These are phyloP conservation scores for Melanerpes formicivorus DNA, from an alignment of 2,113 vertebrate genomes.

Conservation along the genomic window DNA sequence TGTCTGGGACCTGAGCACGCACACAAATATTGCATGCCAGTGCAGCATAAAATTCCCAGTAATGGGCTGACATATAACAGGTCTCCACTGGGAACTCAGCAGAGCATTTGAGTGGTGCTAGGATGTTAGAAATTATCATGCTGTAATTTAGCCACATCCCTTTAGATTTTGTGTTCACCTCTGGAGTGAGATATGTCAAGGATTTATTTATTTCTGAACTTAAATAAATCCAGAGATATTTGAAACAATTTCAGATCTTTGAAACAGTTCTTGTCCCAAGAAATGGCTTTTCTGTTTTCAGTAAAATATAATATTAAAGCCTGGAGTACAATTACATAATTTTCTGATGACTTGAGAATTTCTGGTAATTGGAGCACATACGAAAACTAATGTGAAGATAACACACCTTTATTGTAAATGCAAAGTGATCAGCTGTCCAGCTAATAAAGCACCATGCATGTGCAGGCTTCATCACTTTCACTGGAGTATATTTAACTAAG, in stretches of 20 bases:
- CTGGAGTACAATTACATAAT: neutral
- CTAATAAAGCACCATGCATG: neutral
- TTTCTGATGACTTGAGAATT: neutral
- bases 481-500: constrained; percentile 2
- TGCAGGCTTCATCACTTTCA: neutral
- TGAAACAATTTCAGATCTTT: neutral
- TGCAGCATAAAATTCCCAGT: neutral
- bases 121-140: neutral
- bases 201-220: neutral
- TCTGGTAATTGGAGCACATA: neutral
- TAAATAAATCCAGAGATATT: neutral
- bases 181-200: neutral
- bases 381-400: neutral
- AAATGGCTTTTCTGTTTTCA: neutral
- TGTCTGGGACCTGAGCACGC: neutral
- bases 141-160: neutral
- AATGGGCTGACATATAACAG: neutral
- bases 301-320: neutral
- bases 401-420: neutral
- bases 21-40: neutral
- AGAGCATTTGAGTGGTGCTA: neutral
- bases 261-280: neutral
- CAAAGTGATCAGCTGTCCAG: neutral
- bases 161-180: neutral
- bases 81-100: neutral